Evolutionary conservation across 2,113 vertebrate genomes (phyloP).

Genomic region (Phainopepla nitens): DNA sequence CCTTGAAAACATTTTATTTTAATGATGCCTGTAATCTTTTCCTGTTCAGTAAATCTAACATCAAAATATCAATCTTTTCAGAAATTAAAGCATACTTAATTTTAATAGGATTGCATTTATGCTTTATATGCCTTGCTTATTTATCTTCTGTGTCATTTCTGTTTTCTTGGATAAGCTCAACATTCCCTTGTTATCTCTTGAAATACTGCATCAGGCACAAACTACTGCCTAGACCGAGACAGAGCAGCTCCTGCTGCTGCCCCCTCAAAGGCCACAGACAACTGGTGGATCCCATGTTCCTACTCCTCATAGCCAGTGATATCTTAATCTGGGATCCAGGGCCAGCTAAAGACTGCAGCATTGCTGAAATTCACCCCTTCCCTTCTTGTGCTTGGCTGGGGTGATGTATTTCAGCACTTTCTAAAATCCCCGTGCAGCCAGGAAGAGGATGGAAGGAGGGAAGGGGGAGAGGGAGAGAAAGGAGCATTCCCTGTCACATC

Average conservation of each 20-base stretch:
- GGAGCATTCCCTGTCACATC: not conserved
- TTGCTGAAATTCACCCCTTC: not conserved
- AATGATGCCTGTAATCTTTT: constrained; percentile 62
- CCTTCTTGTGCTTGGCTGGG: not conserved
- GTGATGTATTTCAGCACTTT: not conserved
- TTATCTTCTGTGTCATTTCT: constrained; percentile 56
- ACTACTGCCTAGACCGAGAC: constrained; percentile 23
- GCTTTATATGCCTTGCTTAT: constrained; percentile 62
- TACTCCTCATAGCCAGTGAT: not conserved
- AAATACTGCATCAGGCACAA: constrained; percentile 67
- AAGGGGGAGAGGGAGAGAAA: not conserved
- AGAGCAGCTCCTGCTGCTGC: not conserved
- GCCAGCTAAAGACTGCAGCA: not conserved
- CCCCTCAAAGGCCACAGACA: not conserved
- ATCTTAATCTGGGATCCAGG: not conserved
- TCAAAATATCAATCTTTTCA: constrained; percentile 58
- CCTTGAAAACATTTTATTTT: constrained; percentile 62
- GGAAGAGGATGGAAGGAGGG: not conserved
- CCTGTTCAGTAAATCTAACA: constrained; percentile 42
- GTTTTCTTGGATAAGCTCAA: constrained; percentile 45
- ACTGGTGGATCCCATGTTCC: not conserved
- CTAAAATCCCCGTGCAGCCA: not conserved
- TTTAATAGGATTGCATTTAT: constrained; percentile 68
- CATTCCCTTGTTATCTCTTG: constrained; percentile 69
- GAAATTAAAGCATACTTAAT: constrained; percentile 67